These are phyloP conservation scores for Caenorhabditis uteleia DNA, from an alignment of 2,888 invertebrate genomes.

Conservation along the genomic window DNA sequence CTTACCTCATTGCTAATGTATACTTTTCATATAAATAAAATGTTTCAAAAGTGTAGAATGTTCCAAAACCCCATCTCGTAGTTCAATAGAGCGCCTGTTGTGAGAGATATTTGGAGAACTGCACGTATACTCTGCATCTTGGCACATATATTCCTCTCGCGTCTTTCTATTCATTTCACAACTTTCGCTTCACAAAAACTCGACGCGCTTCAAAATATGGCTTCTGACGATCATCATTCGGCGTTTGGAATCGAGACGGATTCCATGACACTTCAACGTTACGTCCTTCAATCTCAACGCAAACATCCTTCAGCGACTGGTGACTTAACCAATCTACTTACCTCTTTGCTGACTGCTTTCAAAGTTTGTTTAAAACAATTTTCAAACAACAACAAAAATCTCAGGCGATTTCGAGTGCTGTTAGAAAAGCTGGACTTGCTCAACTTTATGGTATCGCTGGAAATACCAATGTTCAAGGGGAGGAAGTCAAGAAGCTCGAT, in stretches of 20 bases:
- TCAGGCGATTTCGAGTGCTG: constrained; percentile 92
- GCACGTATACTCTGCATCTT: too few species aligned
- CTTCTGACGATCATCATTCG: constrained; percentile 5
- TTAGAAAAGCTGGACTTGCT: constrained; percentile 74
- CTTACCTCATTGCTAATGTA: not conserved
- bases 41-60: too few species aligned
- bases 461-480: constrained; percentile 90
- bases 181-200: too few species aligned
- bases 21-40: not conserved
- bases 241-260: constrained; percentile 57
- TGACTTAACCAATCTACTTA: constrained; percentile 89
- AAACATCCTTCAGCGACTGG: constrained; percentile 84
- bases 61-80: not conserved
- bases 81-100: constrained; percentile 1
- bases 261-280: constrained; percentile 57
- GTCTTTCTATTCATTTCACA: not conserved
- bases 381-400: not conserved
- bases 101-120: too few species aligned
- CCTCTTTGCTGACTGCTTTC: constrained; percentile 90
- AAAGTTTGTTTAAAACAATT: constrained; percentile 70
- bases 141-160: not conserved
- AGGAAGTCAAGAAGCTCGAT: constrained; percentile 94
- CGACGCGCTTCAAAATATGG: not conserved
- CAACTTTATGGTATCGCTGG: constrained; percentile 73
- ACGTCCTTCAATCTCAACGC: constrained; percentile 54